Conservation (phyloP, 2,888 invertebrate genomes). For the Hydriomena furcata region DNA sequence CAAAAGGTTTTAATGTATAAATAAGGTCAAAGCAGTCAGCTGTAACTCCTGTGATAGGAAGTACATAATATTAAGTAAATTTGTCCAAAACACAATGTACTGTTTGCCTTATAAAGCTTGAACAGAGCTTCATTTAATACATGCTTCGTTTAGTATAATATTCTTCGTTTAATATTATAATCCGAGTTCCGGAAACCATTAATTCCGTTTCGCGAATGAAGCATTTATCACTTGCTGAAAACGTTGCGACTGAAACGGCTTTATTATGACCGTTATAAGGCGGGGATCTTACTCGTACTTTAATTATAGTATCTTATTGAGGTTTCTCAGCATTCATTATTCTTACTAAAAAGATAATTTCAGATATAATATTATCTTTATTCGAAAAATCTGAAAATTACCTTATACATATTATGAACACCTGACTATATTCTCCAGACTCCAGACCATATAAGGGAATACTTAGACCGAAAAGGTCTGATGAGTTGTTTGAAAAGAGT, state of each 20-base stretch:
- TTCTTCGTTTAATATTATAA: not conserved
- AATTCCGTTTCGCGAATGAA: conserved; percentile 6
- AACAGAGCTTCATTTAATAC: conserved; percentile 1
- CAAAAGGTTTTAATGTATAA: too few relatives aligned
- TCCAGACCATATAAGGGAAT: too few relatives aligned
- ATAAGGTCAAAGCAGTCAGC: too few relatives aligned
- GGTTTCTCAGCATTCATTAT: too few relatives aligned
- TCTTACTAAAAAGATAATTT: too few relatives aligned
- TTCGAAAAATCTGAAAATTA: too few relatives aligned
- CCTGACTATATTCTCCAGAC: too few relatives aligned
- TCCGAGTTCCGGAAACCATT: conserved; percentile 11
- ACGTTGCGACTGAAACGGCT: not conserved
- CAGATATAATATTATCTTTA: too few relatives aligned
- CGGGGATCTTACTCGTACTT: not conserved
- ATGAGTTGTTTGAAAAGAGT: too few relatives aligned
- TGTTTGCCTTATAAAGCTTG: not conserved
- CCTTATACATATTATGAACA: too few relatives aligned
- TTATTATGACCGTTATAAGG: not conserved
- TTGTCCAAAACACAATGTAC: not conserved
- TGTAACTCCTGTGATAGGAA: not conserved
- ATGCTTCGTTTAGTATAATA: not conserved
- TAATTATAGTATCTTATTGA: too few relatives aligned
- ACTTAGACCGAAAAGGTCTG: too few relatives aligned
- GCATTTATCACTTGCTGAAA: conserved; percentile 6
- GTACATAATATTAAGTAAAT: not conserved